Evolutionary conservation across 2,113 vertebrate genomes (phyloP), one percentile per base, ranked within the genome.

Genomic region (Sorex araneus): DNA sequence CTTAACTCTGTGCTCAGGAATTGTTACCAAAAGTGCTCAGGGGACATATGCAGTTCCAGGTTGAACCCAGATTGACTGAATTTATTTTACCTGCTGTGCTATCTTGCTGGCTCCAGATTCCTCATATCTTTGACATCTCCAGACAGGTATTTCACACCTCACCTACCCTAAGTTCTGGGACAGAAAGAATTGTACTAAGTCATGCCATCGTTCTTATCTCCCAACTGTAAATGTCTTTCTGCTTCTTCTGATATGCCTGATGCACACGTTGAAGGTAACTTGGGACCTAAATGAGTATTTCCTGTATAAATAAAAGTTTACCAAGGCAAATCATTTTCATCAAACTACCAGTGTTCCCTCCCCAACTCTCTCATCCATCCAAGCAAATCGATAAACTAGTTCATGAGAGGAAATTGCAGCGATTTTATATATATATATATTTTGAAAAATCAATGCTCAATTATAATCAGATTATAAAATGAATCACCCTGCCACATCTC

Each of bases 361-460:
- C 19, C 76, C 50, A 73, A 34, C n/a, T 25, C 57, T 76, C 86
- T 63, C 66, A n/a, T 88, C 45, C n/a, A 92, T 30, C 63, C 73
- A 45, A 84, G 30, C 5, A 60, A 95, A 87, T 87, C 74, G 75
- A 67, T 11, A 50, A 87, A 71, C 70, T 60, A 67, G 71, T 74
- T 91, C 36, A 4, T 11, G 36, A 87, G 91, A 85, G 74, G 92
- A 89, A 92, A 87, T 8, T 32, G 93, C 87, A 91, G 92, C 54
- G 94, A 88, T 87, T 95, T 95, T 92, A 95, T 89, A 95, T 89
- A 95, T 89, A 95, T 89, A 87, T 96, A 27, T 43, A 40, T 93
- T 79, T 5, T 4, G 18, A 73, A 91, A 92, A 95, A 95, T 66
- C 92, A 79, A 32, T 75, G 89, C 69, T 93, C 16, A 64, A 12